A percentile compares a stretch with the other conserved stretches of the same genome.
These are phyloP conservation scores for Physeter macrocephalus DNA, from an alignment of 2,113 vertebrate species.

Conservation along the genomic window DNA sequence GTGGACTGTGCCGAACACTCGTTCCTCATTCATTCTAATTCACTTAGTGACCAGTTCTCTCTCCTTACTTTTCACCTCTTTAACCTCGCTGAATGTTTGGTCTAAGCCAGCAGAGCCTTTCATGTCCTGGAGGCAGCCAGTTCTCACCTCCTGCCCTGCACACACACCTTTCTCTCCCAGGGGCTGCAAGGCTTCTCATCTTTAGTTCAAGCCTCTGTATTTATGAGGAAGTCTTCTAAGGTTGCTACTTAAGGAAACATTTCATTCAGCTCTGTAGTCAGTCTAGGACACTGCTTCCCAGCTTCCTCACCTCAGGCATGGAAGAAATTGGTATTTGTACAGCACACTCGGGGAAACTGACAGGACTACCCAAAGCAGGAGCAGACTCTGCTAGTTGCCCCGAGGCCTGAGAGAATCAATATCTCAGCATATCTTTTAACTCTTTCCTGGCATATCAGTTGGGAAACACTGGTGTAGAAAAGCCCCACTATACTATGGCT, in stretches of 20 bases:
- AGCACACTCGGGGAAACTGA: neutral
- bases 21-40: neutral
- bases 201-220: neutral
- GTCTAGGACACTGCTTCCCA: neutral
- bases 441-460: neutral
- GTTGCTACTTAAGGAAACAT: neutral
- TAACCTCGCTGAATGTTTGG: neutral
- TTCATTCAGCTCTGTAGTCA: neutral
- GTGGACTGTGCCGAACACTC: accelerated
- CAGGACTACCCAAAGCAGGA: neutral
- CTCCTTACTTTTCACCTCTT: neutral
- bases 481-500: neutral
- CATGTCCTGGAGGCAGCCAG: too few species aligned
- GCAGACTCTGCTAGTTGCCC: neutral
- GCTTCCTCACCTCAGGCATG: neutral
- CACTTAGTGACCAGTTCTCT: neutral
- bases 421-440: neutral
- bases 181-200: neutral
- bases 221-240: neutral
- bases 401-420: neutral
- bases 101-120: neutral
- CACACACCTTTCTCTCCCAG: neutral
- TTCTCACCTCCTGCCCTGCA: neutral
- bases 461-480: neutral
- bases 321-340: neutral